Evolutionary conservation across 2,888 invertebrate species (phyloP).

Genomic region (Tiliacea citrago): DNA sequence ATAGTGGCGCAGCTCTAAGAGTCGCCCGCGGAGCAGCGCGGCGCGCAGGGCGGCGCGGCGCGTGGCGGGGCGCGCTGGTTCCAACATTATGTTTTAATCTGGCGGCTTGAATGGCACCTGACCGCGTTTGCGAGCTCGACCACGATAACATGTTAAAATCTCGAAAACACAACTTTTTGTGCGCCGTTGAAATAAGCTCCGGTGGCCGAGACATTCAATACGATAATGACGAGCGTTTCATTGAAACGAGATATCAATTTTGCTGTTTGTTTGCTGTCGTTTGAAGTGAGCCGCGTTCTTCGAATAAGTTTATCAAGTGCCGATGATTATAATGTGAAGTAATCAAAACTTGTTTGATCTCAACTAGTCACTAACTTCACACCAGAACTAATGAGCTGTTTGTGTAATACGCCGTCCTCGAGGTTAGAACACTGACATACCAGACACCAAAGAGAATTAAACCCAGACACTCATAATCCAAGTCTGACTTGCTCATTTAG

Average conservation of each 20-base stretch:
- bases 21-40: not conserved
- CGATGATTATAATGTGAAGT: constrained; percentile 5
- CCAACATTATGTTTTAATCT: constrained; percentile 46
- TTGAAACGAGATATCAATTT: constrained; percentile 11
- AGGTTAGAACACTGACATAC: no score
- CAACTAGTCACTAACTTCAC: constrained; percentile 28
- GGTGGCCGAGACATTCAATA: constrained; percentile 7
- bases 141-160: constrained; percentile 24
- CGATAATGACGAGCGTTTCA: constrained; percentile 7
- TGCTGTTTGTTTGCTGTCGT: constrained; percentile 10
- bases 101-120: constrained; percentile 40
- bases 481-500: no score
- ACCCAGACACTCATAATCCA: no score
- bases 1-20: not conserved
- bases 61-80: not conserved
- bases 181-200: not conserved
- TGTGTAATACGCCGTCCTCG: not conserved
- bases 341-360: constrained; percentile 23
- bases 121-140: constrained; percentile 37
- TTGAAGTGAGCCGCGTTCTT: not conserved
- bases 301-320: not conserved
- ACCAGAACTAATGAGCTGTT: not conserved
- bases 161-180: constrained; percentile 3
- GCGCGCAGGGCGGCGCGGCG: not conserved
- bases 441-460: no score